phyloP scores from a whole-genome alignment of 2,888 invertebrate species.

The Clistopyga incitator region DNA sequence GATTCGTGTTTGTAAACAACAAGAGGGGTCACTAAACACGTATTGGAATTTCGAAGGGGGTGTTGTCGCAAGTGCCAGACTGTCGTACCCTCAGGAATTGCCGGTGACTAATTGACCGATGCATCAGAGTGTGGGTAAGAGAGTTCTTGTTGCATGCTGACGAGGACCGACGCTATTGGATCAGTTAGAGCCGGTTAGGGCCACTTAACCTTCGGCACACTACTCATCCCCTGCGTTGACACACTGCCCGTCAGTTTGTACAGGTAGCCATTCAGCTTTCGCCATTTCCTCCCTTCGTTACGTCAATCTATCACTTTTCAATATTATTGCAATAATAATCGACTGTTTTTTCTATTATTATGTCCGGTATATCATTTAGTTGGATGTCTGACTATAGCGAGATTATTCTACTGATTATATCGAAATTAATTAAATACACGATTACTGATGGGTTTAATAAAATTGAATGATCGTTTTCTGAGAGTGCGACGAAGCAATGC shows the following conservation, averaged over 20 bases:
- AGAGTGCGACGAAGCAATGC: too few relatives aligned
- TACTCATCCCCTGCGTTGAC: conserved; percentile 50
- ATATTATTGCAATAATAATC: background rate
- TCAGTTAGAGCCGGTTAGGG: conserved; percentile 47
- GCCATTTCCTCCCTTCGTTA: conserved; percentile 14
- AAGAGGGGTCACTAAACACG: conserved; percentile 25
- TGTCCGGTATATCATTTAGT: background rate
- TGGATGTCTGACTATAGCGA: too few relatives aligned
- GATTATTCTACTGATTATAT: background rate
- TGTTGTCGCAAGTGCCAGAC: conserved; percentile 41
- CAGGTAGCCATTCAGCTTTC: conserved; percentile 23
- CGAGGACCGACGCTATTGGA: conserved; percentile 47
- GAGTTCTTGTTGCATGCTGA: conserved; percentile 53
- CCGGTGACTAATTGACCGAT: conserved; percentile 40
- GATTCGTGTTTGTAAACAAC: conserved; percentile 16
- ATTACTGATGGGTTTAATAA: too few relatives aligned
- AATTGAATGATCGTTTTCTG: too few relatives aligned
- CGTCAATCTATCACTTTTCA: conserved; percentile 28
- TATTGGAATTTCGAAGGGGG: conserved; percentile 48
- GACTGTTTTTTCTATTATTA: background rate
- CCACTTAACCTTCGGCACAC: conserved; percentile 50
- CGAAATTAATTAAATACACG: too few relatives aligned
- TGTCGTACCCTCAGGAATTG: conserved; percentile 42
- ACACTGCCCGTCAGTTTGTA: conserved; percentile 50
- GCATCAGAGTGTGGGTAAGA: conserved; percentile 18